Conservation (phyloP, 1,140 invertebrate species). For the silkworm (Bombyx mori) region DNA sequence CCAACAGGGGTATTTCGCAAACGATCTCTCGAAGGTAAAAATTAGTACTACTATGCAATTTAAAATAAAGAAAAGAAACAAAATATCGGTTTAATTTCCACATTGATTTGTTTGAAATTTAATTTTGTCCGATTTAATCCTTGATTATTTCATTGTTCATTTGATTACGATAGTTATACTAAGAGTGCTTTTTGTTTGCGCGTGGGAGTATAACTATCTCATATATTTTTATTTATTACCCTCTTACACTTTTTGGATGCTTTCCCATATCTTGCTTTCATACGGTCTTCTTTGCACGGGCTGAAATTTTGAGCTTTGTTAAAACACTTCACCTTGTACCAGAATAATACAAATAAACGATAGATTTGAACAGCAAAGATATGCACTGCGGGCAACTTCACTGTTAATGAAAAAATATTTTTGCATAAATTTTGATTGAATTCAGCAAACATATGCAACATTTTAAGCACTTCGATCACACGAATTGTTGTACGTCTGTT, state of each 20-base stretch:
- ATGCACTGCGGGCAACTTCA: slow-evolving; percentile 34
- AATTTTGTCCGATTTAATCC: slow-evolving; percentile 22
- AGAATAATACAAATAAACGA: slow-evolving; percentile 13
- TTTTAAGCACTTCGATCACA: no score
- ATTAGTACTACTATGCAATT: slow-evolving; percentile 61
- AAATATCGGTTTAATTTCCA: slow-evolving; percentile 54
- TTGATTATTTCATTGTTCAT: slow-evolving; percentile 30
- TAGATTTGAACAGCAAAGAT: slow-evolving; percentile 34
- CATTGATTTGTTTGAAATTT: slow-evolving; percentile 31
- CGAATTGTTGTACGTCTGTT: no score
- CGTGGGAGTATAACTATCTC: slow-evolving; percentile 45
- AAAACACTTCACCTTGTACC: slow-evolving; percentile 55
- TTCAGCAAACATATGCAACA: no score
- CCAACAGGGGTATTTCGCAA: slow-evolving; percentile 89
- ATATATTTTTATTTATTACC: slow-evolving; percentile 39
- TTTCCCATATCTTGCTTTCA: slow-evolving; percentile 67
- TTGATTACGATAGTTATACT: slow-evolving; percentile 46
- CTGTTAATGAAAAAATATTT: no score
- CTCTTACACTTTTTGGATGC: slow-evolving; percentile 65
- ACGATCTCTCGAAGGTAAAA: slow-evolving; percentile 92
- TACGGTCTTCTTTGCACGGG: slow-evolving; percentile 67
- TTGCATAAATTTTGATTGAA: no score
- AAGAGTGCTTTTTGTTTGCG: slow-evolving; percentile 10
- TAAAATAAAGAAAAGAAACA: slow-evolving; percentile 31
- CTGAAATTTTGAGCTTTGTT: slow-evolving; percentile 63